Evolutionary conservation across 1,140 invertebrate species (phyloP).

Genomic region (Platyscapa corneri): DNA sequence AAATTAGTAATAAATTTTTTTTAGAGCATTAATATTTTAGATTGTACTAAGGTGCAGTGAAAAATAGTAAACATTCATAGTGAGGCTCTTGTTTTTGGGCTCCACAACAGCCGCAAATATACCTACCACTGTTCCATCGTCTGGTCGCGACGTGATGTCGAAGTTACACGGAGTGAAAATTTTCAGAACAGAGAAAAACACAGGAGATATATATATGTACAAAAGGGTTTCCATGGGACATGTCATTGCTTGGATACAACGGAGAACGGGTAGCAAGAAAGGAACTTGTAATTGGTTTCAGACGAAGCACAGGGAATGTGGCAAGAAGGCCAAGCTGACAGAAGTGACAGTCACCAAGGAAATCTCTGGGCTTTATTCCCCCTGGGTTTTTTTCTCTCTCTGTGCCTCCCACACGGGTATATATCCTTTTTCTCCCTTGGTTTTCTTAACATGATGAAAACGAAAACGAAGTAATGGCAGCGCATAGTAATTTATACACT

Average conservation of each 20-base stretch:
- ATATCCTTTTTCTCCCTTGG: background rate
- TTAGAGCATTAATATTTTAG: no score
- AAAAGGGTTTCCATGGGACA: constrained; percentile 37
- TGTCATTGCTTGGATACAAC: background rate
- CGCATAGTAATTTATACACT: background rate
- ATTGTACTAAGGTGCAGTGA: background rate
- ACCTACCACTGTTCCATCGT: background rate
- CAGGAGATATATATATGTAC: constrained; percentile 15
- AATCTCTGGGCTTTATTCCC: constrained; percentile 51
- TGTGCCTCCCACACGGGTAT: background rate
- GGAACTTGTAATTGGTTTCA: constrained; percentile 51
- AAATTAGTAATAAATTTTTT: no score
- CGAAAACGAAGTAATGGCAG: background rate
- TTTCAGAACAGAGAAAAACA: constrained; percentile 35
- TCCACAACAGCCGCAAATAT: background rate
- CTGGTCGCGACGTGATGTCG: constrained; percentile 23
- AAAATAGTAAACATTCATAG: background rate
- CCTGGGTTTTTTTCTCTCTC: constrained; percentile 36
- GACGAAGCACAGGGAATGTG: constrained; percentile 1
- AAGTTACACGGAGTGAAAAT: background rate
- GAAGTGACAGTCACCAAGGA: constrained; percentile 53
- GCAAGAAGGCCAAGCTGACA: background rate
- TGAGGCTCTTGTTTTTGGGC: constrained; percentile 8
- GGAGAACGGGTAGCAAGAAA: constrained; percentile 22
- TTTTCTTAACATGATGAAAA: background rate